Conservation (phyloP, 1,140 invertebrate genomes). For the Bombus fervidus region DNA sequence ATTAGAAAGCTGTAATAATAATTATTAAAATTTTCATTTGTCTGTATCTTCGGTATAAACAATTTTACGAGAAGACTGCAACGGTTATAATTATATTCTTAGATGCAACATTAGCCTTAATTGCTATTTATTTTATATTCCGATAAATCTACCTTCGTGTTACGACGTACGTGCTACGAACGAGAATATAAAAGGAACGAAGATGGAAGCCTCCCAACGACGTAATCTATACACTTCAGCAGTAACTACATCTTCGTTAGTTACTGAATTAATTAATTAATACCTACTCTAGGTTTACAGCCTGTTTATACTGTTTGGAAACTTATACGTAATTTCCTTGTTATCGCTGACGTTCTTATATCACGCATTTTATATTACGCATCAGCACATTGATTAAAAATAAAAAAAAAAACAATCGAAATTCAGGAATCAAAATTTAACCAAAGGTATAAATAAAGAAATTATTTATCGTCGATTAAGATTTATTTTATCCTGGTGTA, state of each 20-base stretch:
- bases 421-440: background rate
- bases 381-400: background rate
- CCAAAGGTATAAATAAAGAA: background rate
- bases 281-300: constrained; percentile 2
- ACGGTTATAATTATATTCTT: background rate
- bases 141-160: background rate
- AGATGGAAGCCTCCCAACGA: background rate
- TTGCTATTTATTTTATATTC: background rate
- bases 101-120: background rate
- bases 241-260: background rate
- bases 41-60: too few relatives aligned
- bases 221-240: background rate
- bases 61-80: too few relatives aligned
- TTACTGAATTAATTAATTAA: constrained; percentile 8
- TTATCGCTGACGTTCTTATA: background rate
- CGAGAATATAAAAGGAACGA: background rate
- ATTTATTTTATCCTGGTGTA: background rate
- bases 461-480: background rate
- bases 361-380: background rate
- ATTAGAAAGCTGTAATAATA: too few relatives aligned
- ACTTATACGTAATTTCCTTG: background rate
- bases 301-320: background rate
- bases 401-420: too few relatives aligned
- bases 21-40: too few relatives aligned
- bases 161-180: background rate